Evolutionary conservation across 1,140 invertebrate species (phyloP), one percentile per base, ranked within the genome.

Genomic region (Prorops nasuta): DNA sequence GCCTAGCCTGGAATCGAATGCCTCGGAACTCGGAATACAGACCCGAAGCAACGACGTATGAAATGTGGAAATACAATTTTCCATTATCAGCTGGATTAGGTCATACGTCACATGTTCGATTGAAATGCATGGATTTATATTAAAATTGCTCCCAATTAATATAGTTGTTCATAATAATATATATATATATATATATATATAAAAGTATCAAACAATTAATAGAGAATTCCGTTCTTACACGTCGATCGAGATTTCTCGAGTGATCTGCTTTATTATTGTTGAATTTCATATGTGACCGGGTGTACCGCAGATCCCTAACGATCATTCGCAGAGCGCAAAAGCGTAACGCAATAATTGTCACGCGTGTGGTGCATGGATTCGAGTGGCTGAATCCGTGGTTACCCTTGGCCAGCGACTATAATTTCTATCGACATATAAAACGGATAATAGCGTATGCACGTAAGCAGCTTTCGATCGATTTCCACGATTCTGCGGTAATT

Each of bases 251-350:
- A n/a, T n/a, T n/a, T n/a, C n/a, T n/a, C n/a, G n/a, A n/a, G n/a
- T n/a, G n/a, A n/a, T n/a, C n/a, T n/a, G n/a, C n/a, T n/a, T n/a
- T n/a, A n/a, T n/a, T n/a, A n/a, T n/a, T n/a, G n/a, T n/a, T n/a
- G n/a, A n/a, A n/a, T n/a, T n/a, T n/a, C n/a, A n/a, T n/a, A n/a
- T n/a, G n/a, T n/a, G n/a, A n/a, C 15, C 14, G 15, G 16, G 36
- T 37, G 24, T 45, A 44, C 51, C 45, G 52, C 40, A 48, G 40
- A 60, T 59, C 49, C 51, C 48, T 59, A 60, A 60, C 56, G 49
- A 44, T 41, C 45, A 37, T 58, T 60, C 50, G 52, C 46, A 18
- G 20, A 44, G 47, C 47, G 37, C 32, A 15, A 21, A 40, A 21
- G 34, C 50, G 46, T 54, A 44, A 44, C 51, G 32, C 41, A 39